Conservation (phyloP, 2,113 vertebrate species). For the Stegostoma tigrinum region DNA sequence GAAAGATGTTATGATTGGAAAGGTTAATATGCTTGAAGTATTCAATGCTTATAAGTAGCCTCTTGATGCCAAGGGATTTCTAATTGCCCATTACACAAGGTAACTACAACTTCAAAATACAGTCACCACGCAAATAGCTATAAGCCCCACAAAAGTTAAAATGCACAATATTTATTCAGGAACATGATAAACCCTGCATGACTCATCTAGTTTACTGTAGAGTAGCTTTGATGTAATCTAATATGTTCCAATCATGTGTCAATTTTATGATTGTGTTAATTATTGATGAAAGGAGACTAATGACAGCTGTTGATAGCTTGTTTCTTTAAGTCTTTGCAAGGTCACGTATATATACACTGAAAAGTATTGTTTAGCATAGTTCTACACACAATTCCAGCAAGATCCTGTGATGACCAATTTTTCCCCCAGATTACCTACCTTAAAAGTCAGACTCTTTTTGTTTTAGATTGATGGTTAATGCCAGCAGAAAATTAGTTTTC, state of each 20-base stretch:
- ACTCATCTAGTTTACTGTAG: neutral
- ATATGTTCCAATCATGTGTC: neutral
- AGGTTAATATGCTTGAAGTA: no score
- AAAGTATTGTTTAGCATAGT: neutral
- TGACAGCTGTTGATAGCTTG: slow-evolving; percentile 6
- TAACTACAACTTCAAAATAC: neutral
- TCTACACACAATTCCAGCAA: neutral
- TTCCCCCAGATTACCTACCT: neutral
- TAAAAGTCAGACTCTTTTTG: neutral
- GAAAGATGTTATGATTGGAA: neutral
- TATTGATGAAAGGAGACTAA: slow-evolving; percentile 9
- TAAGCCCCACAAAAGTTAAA: neutral
- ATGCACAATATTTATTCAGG: neutral
- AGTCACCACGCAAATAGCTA: neutral
- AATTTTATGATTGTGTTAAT: neutral
- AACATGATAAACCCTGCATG: neutral
- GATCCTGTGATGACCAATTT: neutral
- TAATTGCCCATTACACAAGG: neutral
- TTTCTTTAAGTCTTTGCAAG: neutral
- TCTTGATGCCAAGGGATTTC: neutral
- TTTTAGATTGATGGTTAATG: neutral
- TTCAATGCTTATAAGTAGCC: neutral
- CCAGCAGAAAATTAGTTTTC: neutral
- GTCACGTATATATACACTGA: neutral
- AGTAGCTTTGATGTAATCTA: neutral